These are phyloP conservation scores for Diadophis punctatus DNA, from an alignment of 2,113 vertebrate species.

Conservation along the genomic window DNA sequence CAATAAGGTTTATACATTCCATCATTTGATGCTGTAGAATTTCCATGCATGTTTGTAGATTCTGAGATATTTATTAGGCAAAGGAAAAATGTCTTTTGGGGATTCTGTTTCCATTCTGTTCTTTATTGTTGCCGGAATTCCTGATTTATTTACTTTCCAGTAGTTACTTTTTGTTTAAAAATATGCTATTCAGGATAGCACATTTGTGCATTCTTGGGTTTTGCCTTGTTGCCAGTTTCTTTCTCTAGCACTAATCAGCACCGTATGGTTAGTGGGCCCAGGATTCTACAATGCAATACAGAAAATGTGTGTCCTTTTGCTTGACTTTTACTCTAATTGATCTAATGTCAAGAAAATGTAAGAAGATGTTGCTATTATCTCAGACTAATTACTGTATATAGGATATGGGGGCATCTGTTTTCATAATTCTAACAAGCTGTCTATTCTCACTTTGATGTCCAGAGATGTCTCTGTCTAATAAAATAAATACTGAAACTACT, in stretches of 20 bases:
- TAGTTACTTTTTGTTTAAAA: neutral
- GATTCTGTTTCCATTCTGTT: neutral
- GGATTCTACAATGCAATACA: neutral
- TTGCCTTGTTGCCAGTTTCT: neutral
- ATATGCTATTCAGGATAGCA: neutral
- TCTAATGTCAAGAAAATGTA: neutral
- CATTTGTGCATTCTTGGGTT: neutral
- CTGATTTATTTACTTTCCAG: neutral
- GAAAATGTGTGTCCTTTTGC: neutral
- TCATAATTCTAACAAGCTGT: neutral
- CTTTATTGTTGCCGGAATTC: neutral
- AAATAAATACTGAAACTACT: neutral
- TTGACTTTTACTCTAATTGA: neutral
- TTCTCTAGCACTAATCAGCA: neutral
- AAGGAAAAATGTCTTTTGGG: neutral
- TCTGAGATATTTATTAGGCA: neutral
- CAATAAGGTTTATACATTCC: neutral
- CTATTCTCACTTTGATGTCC: neutral
- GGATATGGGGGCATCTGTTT: neutral
- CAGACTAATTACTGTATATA: neutral
- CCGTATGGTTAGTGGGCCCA: neutral
- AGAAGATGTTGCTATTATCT: neutral
- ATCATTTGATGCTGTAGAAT: neutral
- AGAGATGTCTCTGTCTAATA: neutral
- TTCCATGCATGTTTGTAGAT: neutral